Base-by-base conservation (phyloP, 2,113 vertebrate genomes). In the Ammodramus savannarum region DNA sequence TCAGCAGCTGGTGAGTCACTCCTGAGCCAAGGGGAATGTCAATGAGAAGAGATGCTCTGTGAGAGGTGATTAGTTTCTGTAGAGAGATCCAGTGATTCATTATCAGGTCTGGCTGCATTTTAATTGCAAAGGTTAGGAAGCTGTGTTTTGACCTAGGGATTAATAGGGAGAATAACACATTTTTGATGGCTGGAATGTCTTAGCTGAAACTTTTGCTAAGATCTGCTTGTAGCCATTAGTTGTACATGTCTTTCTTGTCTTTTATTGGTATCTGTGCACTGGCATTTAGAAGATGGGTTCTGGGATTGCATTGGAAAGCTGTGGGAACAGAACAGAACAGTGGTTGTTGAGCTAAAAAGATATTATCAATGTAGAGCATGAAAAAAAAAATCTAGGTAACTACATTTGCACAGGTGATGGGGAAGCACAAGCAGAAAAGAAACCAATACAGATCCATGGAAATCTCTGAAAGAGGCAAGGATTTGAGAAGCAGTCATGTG, bases 1-100 rank as follows among this genome's bases (percentile, higher is more conserved):
- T 95, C 77, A 85, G 89, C 66, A 95, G 91, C 89, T 92, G 84
- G 84, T 94, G 93, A 97, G 84, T 97, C 95, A 95, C 73, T 87
- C 87, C 41, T 0, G 23, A 92, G 77, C 66, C 95, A 91, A 93
- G 49, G 81, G 79, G 89, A 96, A 91, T 78, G 74, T 87, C 89
- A 94, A 79, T 78, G 92, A 81, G 75, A 90, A 81, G 69, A 87
- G 69, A 66, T 73, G 73, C 62, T 76, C 62, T 57, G 27, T 72
- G 91, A 96, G 62, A 78, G 54, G 66, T 87, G 87, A 96, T 95
- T 91, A 85, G 65, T 91, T 95, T 94, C 54, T 79, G 44, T 16
- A 61, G 69, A 73, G 65, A 90, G 61, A 93, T 58, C 84, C 93
- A 9, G 77, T 82, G 89, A 95, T 94, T 89, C 84, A 90, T 94